phyloP scores from a whole-genome alignment of 2,888 invertebrate species.

The Lasioglossum malachurum region DNA sequence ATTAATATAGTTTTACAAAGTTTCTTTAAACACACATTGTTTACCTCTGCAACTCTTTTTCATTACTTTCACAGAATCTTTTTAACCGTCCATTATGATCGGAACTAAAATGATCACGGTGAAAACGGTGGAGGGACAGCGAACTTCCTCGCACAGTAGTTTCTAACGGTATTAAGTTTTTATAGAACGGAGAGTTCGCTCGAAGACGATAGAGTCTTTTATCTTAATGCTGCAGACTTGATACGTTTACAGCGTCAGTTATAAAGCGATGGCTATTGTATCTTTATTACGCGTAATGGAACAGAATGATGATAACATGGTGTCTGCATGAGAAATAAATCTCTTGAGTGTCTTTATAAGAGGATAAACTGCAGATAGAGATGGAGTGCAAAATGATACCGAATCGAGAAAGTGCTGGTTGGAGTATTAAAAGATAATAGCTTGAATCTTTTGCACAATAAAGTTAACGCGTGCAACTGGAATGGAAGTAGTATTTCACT shows the following conservation, averaged over 20 bases:
- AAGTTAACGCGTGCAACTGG: too few species aligned
- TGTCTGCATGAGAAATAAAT: neutral
- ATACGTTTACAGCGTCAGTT: neutral
- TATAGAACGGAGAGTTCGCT: neutral
- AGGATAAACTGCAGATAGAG: neutral
- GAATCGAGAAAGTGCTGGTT: neutral
- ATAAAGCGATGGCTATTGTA: neutral
- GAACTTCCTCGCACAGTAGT: neutral
- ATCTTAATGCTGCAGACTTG: neutral
- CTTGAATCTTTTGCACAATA: neutral
- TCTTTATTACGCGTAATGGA: neutral
- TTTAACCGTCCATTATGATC: too few species aligned
- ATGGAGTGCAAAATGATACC: neutral
- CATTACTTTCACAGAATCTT: too few species aligned
- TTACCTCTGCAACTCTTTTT: too few species aligned
- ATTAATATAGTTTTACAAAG: too few species aligned
- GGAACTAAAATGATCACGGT: too few species aligned
- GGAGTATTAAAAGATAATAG: neutral
- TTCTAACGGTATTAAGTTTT: neutral
- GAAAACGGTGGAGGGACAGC: neutral
- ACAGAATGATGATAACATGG: neutral
- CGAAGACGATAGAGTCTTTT: neutral
- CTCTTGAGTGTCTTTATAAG: neutral
- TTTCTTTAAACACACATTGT: too few species aligned
- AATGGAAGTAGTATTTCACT: too few species aligned